These are phyloP conservation scores for Empis stercorea DNA, from an alignment of 2,888 invertebrate species.

Conservation along the genomic window DNA sequence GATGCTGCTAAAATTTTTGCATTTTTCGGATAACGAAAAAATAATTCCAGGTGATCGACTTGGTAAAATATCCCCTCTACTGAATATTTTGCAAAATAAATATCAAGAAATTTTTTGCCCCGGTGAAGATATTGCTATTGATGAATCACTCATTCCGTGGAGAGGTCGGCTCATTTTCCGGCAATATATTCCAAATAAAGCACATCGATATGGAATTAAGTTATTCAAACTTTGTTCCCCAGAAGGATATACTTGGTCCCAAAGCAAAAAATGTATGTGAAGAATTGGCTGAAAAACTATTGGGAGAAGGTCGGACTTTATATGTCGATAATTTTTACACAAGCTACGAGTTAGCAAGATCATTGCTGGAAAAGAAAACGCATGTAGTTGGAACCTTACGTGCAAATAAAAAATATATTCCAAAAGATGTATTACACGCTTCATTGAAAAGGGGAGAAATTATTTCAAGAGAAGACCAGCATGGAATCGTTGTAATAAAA, in stretches of 20 bases:
- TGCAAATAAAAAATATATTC: constrained; percentile 7
- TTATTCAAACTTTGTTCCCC: constrained; percentile 8
- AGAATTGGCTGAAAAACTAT: neutral
- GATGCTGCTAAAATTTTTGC: constrained; percentile 9
- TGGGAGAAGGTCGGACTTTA: constrained; percentile 2
- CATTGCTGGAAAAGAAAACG: neutral
- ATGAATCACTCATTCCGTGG: constrained; percentile 12
- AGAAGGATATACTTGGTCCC: constrained; percentile 6
- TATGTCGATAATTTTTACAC: neutral
- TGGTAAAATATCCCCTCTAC: constrained; percentile 7
- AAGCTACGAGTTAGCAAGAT: constrained; percentile 3
- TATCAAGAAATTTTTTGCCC: constrained; percentile 9
- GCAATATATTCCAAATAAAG: constrained; percentile 13
- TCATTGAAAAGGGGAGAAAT: constrained; percentile 14
- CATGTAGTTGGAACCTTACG: constrained; percentile 11
- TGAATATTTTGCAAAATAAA: constrained; percentile 8
- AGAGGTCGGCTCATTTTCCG: constrained; percentile 11
- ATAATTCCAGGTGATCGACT: constrained; percentile 6
- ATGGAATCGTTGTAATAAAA: constrained; percentile 22
- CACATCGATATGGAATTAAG: constrained; percentile 11
- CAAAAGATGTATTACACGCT: constrained; percentile 8
- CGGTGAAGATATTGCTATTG: constrained; percentile 8
- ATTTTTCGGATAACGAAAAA: constrained; percentile 8
- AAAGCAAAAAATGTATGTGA: constrained; percentile 6
- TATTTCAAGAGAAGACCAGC: constrained; percentile 19